phyloP scores from a whole-genome alignment of 2,113 vertebrate genomes.

The Protomyctophum bolini region DNA sequence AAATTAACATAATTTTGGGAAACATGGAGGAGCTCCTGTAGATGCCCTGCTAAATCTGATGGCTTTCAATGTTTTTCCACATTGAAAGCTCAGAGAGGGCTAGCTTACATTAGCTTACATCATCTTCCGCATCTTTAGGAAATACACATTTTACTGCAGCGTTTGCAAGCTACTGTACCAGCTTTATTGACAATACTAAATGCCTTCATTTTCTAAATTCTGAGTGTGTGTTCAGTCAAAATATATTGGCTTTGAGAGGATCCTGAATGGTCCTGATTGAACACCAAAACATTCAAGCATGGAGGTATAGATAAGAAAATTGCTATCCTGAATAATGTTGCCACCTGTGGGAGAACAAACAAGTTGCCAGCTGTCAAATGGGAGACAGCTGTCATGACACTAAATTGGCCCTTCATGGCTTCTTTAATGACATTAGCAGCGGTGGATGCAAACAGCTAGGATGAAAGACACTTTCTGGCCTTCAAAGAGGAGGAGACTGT shows the following conservation, averaged over 20 bases:
- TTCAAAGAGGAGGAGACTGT: conserved; percentile 19
- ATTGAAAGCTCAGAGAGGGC: no score
- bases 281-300: conserved; percentile 35
- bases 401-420: conserved; percentile 60
- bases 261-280: conserved; percentile 1
- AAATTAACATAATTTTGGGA: no score
- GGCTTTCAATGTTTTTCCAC: no score
- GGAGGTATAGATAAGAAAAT: conserved; percentile 42
- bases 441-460: conserved; percentile 31
- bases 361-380: conserved; percentile 58
- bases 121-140: no score
- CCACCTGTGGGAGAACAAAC: conserved; percentile 48
- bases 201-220: no score
- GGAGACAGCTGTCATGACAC: conserved; percentile 55
- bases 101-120: no score
- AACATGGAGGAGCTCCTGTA: no score
- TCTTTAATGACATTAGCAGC: conserved; percentile 58
- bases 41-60: no score
- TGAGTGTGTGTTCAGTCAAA: background rate
- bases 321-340: conserved; percentile 39
- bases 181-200: no score
- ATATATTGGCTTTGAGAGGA: conserved; percentile 16
- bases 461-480: conserved; percentile 40
- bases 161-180: no score
- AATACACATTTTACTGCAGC: no score